Percentiles rank a stretch among this genome's conserved stretches.
Conservation (phyloP, 2,797 vertebrate genomes). For the Paratrypauchen microcephalus region DNA sequence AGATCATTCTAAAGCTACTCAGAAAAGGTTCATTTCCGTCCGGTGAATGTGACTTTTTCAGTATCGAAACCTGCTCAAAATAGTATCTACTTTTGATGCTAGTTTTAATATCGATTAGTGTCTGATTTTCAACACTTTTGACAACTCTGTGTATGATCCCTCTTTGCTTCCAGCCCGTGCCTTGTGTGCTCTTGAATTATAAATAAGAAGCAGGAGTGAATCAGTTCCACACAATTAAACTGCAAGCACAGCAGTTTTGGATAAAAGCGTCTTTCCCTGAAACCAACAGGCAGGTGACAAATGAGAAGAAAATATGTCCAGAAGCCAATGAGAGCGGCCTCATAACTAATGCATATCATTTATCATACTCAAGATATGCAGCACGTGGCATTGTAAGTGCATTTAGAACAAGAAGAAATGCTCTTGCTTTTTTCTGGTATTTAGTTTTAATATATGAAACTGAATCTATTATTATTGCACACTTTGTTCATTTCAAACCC, state of each 20-base stretch:
- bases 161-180: not conserved
- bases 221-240: conserved; percentile 12
- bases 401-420: not conserved
- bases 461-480: too few relatives aligned
- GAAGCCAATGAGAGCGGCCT: conserved; percentile 6
- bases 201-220: not conserved
- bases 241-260: conserved; percentile 6
- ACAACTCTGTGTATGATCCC: not conserved
- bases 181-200: not conserved
- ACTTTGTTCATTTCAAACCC: too few relatives aligned
- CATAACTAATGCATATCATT: conserved; percentile 2
- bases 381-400: not conserved
- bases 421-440: too few relatives aligned
- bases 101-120: too few relatives aligned
- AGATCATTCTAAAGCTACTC: too few relatives aligned
- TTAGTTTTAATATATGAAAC: too few relatives aligned
- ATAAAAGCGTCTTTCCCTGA: conserved; percentile 5
- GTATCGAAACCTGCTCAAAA: too few relatives aligned
- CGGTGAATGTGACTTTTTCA: too few relatives aligned
- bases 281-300: conserved; percentile 8
- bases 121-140: too few relatives aligned
- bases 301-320: conserved; percentile 9
- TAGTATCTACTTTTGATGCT: too few relatives aligned
- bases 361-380: not conserved
- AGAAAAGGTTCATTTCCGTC: too few relatives aligned